These are phyloP conservation scores for Psittacula cyanocephala DNA, from an alignment of 2,113 vertebrate species.

Conservation along the genomic window DNA sequence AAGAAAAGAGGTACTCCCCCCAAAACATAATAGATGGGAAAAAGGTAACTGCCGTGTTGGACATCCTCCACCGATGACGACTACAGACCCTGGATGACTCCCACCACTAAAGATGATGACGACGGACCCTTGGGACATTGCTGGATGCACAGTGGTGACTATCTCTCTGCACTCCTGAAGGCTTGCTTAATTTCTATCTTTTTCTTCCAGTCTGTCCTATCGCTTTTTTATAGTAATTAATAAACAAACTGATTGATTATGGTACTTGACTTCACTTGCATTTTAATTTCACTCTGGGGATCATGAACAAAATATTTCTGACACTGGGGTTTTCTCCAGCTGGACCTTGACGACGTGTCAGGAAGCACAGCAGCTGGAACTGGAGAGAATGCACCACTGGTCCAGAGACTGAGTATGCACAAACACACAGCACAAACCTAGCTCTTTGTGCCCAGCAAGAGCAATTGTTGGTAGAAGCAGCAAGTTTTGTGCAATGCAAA, in stretches of 20 bases:
- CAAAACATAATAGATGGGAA: neutral
- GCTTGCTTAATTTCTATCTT: neutral
- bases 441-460: neutral
- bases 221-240: neutral
- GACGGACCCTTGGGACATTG: neutral
- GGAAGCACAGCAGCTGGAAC: neutral
- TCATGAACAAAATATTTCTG: neutral
- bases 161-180: neutral
- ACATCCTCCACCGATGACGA: neutral
- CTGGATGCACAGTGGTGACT: neutral
- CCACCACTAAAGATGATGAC: neutral
- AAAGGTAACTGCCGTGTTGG: neutral
- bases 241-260: neutral
- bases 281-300: neutral
- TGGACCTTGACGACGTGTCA: neutral
- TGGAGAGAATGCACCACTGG: neutral
- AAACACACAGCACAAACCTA: neutral
- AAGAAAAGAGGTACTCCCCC: neutral
- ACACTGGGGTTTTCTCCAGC: neutral
- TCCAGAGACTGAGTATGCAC: neutral
- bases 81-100: neutral
- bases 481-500: neutral
- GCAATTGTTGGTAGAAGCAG: accelerated
- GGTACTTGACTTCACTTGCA: neutral
- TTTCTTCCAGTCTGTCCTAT: neutral